A percentile compares a stretch with the other conserved stretches of the same genome.
Evolutionary conservation across 2,797 vertebrate genomes (phyloP).

Genomic region (Mus minutoides): DNA sequence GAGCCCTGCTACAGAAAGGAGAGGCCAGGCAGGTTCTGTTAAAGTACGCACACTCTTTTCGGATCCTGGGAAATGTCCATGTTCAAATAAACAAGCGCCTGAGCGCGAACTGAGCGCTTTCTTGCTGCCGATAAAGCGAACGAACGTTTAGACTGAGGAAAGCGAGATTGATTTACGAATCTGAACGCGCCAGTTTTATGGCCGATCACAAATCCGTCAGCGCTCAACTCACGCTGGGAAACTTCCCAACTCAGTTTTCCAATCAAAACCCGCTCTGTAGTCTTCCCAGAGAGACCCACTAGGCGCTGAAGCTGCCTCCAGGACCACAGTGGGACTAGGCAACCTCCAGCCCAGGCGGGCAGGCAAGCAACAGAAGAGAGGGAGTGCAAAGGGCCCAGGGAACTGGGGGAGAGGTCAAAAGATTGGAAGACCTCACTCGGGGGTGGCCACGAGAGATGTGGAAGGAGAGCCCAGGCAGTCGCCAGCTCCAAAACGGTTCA

Average conservation of each 20-base stretch:
- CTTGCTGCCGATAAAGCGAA: constrained; percentile 87
- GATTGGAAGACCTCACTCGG: neutral
- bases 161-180: constrained; percentile 93
- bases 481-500: neutral
- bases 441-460: neutral
- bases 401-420: constrained; percentile 5
- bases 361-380: neutral
- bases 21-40: constrained; percentile 62
- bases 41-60: constrained; percentile 75
- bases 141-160: constrained; percentile 88
- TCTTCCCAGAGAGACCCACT: constrained; percentile 61
- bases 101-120: constrained; percentile 78
- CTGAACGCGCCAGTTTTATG: constrained; percentile 91
- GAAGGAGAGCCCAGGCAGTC: neutral
- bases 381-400: neutral
- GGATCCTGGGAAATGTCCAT: constrained; percentile 84
- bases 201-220: constrained; percentile 96
- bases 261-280: constrained; percentile 50
- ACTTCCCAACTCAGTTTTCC: constrained; percentile 82
- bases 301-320: neutral
- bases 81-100: constrained; percentile 84
- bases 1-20: constrained; percentile 3
- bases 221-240: constrained; percentile 87
- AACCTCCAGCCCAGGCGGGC: neutral
- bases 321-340: neutral